Evolutionary conservation across 2,888 invertebrate genomes (phyloP).

Genomic region (Drosophila diplacantha): DNA sequence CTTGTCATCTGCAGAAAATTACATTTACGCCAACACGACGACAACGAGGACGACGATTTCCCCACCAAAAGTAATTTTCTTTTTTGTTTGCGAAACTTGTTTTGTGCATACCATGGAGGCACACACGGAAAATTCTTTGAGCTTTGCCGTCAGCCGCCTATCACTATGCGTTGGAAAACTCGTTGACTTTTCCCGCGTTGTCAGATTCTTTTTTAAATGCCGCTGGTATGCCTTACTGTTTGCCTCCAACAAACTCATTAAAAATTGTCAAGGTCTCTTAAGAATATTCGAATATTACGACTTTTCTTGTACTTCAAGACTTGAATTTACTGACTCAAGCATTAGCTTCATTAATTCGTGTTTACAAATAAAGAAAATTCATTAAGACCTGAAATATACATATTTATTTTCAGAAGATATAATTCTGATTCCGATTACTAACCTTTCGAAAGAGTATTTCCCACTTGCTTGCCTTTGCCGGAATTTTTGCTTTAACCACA

Average conservation of each 20-base stretch:
- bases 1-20: slow-evolving; percentile 65
- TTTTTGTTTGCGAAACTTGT: slow-evolving; percentile 47
- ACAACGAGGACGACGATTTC: slow-evolving; percentile 14
- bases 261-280: not conserved
- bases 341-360: not conserved
- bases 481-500: slow-evolving; percentile 24
- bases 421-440: not conserved
- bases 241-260: slow-evolving; percentile 7
- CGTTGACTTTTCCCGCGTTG: slow-evolving; percentile 1
- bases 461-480: too few species aligned
- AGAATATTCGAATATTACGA: not conserved
- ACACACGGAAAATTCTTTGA: slow-evolving; percentile 20
- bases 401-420: slow-evolving; percentile 11
- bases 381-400: not conserved
- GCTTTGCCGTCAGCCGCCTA: slow-evolving; percentile 41
- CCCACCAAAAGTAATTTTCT: slow-evolving; percentile 27
- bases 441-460: slow-evolving; percentile 4
- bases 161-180: slow-evolving; percentile 34
- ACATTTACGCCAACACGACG: slow-evolving; percentile 34
- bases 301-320: too few species aligned
- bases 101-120: slow-evolving; percentile 17
- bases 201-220: slow-evolving; percentile 5
- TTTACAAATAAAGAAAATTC: not conserved
- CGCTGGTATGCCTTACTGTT: not conserved
- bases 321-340: not conserved